Conservation (phyloP, 2,113 vertebrate genomes). For the Ctenodactylus gundi region DNA sequence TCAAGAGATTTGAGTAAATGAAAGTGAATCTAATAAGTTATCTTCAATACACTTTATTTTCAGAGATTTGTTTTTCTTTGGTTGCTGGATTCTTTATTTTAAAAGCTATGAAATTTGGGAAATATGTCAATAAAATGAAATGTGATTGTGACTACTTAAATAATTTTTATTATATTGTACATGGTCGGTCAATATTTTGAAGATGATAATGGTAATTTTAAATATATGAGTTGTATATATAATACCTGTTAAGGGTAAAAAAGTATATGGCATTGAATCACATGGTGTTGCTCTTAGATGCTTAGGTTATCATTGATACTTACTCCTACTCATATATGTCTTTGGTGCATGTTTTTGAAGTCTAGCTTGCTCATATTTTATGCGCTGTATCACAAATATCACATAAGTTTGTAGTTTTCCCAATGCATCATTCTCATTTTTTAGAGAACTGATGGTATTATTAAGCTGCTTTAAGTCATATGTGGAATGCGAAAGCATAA, state of each 20-base stretch:
- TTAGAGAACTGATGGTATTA: neutral
- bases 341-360: neutral
- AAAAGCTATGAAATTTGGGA: neutral
- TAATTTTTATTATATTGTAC: neutral
- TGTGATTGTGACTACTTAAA: no score
- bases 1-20: neutral
- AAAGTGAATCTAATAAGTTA: neutral
- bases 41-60: neutral
- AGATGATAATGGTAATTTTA: neutral
- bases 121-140: neutral
- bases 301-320: neutral
- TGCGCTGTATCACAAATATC: neutral
- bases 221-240: neutral
- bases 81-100: neutral
- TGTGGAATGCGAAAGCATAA: neutral
- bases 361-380: slow-evolving; percentile 12
- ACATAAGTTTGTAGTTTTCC: neutral
- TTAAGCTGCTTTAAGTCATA: slow-evolving; percentile 17
- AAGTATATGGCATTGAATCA: neutral
- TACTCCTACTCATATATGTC: neutral
- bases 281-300: neutral
- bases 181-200: neutral
- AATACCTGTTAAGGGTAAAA: neutral
- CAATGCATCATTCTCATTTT: neutral
- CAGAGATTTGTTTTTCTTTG: neutral